A percentile compares a stretch with the other conserved stretches of the same genome.
phyloP scores from a whole-genome alignment of 2,797 vertebrate species.

The Sus cebifrons region DNA sequence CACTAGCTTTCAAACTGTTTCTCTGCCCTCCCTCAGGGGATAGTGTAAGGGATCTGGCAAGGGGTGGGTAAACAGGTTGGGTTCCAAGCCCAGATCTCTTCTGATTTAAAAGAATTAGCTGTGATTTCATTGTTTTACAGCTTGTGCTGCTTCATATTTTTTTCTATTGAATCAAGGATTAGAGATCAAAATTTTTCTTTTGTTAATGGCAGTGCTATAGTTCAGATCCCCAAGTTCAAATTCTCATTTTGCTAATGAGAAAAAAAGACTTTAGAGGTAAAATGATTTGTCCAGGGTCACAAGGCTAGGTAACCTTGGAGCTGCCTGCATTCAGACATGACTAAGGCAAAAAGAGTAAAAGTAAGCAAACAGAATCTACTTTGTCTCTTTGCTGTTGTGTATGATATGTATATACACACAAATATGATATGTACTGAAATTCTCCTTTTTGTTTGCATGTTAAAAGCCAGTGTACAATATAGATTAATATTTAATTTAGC shows the following conservation, averaged over 20 bases:
- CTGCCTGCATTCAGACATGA: neutral
- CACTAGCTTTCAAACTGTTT: neutral
- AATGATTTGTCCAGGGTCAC: neutral
- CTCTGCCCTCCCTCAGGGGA: neutral
- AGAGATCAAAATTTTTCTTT: slow-evolving; percentile 45
- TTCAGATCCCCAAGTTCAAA: slow-evolving; percentile 4
- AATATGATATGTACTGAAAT: neutral
- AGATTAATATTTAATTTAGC: slow-evolving; percentile 55
- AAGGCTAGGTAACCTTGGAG: slow-evolving; percentile 40
- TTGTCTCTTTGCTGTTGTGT: neutral
- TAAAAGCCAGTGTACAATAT: slow-evolving; percentile 24
- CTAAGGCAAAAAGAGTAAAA: slow-evolving; percentile 36
- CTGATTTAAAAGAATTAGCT: slow-evolving; percentile 11
- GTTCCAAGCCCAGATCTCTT: slow-evolving; percentile 20
- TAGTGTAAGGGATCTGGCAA: neutral
- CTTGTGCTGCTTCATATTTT: neutral
- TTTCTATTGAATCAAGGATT: slow-evolving; percentile 26
- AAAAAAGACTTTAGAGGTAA: slow-evolving; percentile 18
- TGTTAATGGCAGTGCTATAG: neutral
- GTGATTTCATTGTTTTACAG: slow-evolving; percentile 11
- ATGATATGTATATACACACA: neutral
- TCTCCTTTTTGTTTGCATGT: slow-evolving; percentile 53
- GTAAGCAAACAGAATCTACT: neutral
- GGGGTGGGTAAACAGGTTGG: neutral
- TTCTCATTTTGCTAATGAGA: slow-evolving; percentile 3